phyloP scores from a whole-genome alignment of 2,888 invertebrate species.

The Diaperis boleti region DNA sequence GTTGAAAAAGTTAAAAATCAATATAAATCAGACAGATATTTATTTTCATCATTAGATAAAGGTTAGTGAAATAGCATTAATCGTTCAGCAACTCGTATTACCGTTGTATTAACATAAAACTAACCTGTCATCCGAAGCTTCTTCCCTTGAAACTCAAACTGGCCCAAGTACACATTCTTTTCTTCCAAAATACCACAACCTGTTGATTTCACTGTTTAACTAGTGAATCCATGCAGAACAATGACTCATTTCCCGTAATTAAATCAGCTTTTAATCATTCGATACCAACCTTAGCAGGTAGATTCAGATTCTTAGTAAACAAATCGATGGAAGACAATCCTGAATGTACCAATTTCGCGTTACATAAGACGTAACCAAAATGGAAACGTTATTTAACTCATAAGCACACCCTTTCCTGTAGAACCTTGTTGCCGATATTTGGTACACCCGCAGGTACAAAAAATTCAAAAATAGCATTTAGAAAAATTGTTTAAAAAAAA shows the following conservation, averaged over 20 bases:
- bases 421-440: not conserved
- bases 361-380: not conserved
- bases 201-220: constrained; percentile 13
- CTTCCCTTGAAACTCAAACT: too few species aligned
- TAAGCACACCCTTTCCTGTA: not conserved
- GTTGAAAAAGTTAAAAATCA: too few species aligned
- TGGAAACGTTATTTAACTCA: constrained; percentile 6
- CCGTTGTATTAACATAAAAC: not conserved
- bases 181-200: constrained; percentile 3
- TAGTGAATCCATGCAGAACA: constrained; percentile 10
- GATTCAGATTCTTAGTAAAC: constrained; percentile 16
- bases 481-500: too few species aligned
- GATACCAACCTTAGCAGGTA: constrained; percentile 22
- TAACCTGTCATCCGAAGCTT: too few species aligned
- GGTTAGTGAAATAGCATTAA: too few species aligned
- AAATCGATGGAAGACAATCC: constrained; percentile 20
- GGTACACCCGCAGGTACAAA: not conserved
- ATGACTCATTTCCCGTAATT: constrained; percentile 29
- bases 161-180: not conserved
- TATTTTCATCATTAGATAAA: too few species aligned
- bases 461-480: too few species aligned
- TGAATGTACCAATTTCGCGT: constrained; percentile 5
- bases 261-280: constrained; percentile 30
- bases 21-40: too few species aligned
- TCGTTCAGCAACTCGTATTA: too few species aligned